Evolutionary conservation across 2,113 vertebrate species (phyloP), one percentile per base, ranked within the genome.

Genomic region (Anarhynchus alexandrinus): DNA sequence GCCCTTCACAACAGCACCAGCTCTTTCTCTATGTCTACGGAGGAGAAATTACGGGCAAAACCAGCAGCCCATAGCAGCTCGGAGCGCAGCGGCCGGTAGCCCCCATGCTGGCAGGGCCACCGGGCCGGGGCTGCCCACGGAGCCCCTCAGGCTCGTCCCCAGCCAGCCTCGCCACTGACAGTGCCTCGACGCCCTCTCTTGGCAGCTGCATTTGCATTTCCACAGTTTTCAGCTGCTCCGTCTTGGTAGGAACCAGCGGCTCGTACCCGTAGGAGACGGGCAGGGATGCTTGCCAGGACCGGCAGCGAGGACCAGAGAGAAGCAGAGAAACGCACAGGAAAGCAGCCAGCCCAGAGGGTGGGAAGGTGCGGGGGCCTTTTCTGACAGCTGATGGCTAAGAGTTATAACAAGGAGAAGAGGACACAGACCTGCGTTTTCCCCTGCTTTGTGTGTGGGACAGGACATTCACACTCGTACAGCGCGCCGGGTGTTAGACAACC

Each of bases 131-230:
- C 26, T 49, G 58, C 70, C 66, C 66, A 2, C 0, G 22, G 73
- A 76, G 66, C n/a, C 5, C 49, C 69, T 16, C 15, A 3, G 70
- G 36, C 72, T 30, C 2, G 38, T 61, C 65, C 92, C 43, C 82
- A 19, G 40, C 76, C 61, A 25, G 14, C 26, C 47, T 38, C 70
- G 70, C 90, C 86, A 62, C 93, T 15, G 65, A 91, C 80, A 74
- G 97, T 87, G 93, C 95, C 97, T 91, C 95, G 26, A 62, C 95
- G 95, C 97, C 97, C 97, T 88, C 97, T 97, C 94, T 95, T 71
- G 97, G 97, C 93, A 76, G 90, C 91, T 49, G 29, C 1, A 10
- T 83, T 72, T 51, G 88, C 90, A 57, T 86, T 40, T 17, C 64
- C 77, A 32, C 20, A 5, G 40, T 3, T 3, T n/a, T 6, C 59